Conservation (phyloP, 1,140 invertebrate species). For the Leptoteleia sp. region DNA sequence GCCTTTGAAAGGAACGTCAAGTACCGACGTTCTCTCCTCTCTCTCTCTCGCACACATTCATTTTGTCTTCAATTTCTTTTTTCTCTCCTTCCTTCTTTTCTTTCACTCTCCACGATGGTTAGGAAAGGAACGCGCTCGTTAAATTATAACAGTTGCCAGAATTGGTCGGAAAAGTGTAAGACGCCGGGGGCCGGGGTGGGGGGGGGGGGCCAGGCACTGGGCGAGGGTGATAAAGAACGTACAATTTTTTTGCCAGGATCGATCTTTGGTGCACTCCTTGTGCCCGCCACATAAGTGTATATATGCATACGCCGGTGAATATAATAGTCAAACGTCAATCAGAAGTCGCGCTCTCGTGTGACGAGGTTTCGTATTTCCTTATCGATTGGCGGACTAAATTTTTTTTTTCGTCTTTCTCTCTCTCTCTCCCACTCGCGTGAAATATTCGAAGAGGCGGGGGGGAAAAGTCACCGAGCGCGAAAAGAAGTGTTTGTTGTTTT, state of each 20-base stretch:
- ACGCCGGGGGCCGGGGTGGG: slow-evolving; percentile 29
- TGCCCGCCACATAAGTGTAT: neutral
- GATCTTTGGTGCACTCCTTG: slow-evolving; percentile 40
- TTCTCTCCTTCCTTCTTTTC: slow-evolving; percentile 41
- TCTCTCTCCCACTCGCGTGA: too few relatives aligned
- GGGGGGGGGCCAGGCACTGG: slow-evolving; percentile 32
- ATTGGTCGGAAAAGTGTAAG: slow-evolving; percentile 50
- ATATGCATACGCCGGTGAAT: slow-evolving; percentile 22
- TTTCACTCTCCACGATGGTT: slow-evolving; percentile 21
- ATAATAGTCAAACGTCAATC: slow-evolving; percentile 47
- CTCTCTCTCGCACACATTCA: slow-evolving; percentile 39
- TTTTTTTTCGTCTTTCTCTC: too few relatives aligned
- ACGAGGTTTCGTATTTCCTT: slow-evolving; percentile 52
- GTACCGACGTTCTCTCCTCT: slow-evolving; percentile 38
- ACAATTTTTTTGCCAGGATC: slow-evolving; percentile 29
- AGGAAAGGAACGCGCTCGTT: slow-evolving; percentile 49
- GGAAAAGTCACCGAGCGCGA: slow-evolving; percentile 28
- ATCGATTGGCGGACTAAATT: slow-evolving; percentile 42
- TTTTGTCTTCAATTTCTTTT: slow-evolving; percentile 56
- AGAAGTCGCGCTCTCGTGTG: slow-evolving; percentile 33
- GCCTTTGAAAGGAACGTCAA: slow-evolving; percentile 58
- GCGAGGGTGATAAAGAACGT: slow-evolving; percentile 69
- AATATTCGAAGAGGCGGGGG: slow-evolving; percentile 26
- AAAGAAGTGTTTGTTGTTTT: slow-evolving; percentile 46
- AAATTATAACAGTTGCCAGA: slow-evolving; percentile 56